These are phyloP conservation scores for Apamea crenata DNA, from an alignment of 2,888 invertebrate genomes.

Conservation along the genomic window DNA sequence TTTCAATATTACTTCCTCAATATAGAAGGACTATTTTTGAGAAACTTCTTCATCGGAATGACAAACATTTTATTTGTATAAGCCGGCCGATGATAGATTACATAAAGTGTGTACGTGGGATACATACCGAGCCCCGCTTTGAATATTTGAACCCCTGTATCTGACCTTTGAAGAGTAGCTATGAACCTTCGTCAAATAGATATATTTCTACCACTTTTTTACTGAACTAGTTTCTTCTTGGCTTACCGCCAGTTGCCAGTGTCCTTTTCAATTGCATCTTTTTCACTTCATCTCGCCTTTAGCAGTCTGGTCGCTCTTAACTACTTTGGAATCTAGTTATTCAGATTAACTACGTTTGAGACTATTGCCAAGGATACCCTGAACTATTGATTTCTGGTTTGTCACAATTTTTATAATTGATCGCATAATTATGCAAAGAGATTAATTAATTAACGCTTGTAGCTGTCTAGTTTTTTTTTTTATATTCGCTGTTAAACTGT, in stretches of 20 bases:
- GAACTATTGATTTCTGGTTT: conserved; percentile 14
- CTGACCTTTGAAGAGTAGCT: conserved; percentile 35
- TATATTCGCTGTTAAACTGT: no score
- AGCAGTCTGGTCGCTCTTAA: conserved; percentile 33
- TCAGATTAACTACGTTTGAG: conserved; percentile 37
- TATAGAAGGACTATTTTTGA: conserved; percentile 64
- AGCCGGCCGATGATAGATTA: conserved; percentile 56
- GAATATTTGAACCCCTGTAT: conserved; percentile 37
- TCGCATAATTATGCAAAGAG: not conserved
- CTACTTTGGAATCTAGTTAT: conserved; percentile 49
- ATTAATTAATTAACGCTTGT: not conserved
- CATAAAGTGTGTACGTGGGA: conserved; percentile 56
- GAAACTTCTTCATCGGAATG: conserved; percentile 65
- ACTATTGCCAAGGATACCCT: not conserved
- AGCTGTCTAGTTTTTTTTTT: not conserved
- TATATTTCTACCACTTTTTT: conserved; percentile 25
- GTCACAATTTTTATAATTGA: not conserved
- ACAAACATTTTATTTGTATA: conserved; percentile 62
- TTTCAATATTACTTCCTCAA: conserved; percentile 67
- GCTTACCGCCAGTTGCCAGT: conserved; percentile 38
- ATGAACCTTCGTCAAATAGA: conserved; percentile 17
- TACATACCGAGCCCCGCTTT: conserved; percentile 38
- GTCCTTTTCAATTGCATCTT: conserved; percentile 55
- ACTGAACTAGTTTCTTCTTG: conserved; percentile 32
- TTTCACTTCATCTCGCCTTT: conserved; percentile 46